Conservation (phyloP, 23 tunicate genomes). For the Pegea sp. region DNA sequence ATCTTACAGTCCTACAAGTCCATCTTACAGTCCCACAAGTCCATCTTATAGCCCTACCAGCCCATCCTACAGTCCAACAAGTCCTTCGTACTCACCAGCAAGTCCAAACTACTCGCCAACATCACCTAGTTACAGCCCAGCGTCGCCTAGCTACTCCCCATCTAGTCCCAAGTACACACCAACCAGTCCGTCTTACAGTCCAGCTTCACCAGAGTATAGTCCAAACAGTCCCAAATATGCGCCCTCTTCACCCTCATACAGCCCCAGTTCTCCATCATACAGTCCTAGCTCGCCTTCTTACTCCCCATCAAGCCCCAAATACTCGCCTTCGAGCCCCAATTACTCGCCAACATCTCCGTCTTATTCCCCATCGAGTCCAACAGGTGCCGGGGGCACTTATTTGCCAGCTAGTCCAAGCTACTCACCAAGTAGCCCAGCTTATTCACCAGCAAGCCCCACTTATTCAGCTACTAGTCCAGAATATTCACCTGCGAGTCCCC, state of each 20-base stretch:
- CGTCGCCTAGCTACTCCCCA: slow-evolving; percentile 69
- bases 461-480: slow-evolving; percentile 51
- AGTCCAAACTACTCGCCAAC: slow-evolving; percentile 76
- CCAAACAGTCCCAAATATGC: slow-evolving; percentile 77
- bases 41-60: slow-evolving; percentile 67
- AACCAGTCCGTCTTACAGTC: slow-evolving; percentile 46
- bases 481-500: slow-evolving; percentile 96
- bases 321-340: slow-evolving; percentile 41
- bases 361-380: slow-evolving; percentile 36
- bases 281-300: slow-evolving; percentile 59
- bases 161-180: slow-evolving; percentile 71
- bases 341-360: slow-evolving; percentile 68
- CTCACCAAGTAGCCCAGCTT: slow-evolving; percentile 32
- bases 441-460: slow-evolving; percentile 54
- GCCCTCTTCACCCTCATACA: slow-evolving; percentile 59
- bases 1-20: slow-evolving; percentile 43
- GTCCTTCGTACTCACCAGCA: slow-evolving; percentile 51
- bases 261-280: slow-evolving; percentile 72
- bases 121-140: slow-evolving; percentile 63
- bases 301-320: slow-evolving; percentile 49
- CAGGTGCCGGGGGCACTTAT: slow-evolving; percentile 9
- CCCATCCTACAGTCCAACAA: slow-evolving; percentile 38
- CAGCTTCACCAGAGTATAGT: slow-evolving; percentile 30
- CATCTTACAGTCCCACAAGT: slow-evolving; percentile 73
- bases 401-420: slow-evolving; percentile 4